phyloP scores from a whole-genome alignment of 2,888 invertebrate genomes.

The Patella depressa region DNA sequence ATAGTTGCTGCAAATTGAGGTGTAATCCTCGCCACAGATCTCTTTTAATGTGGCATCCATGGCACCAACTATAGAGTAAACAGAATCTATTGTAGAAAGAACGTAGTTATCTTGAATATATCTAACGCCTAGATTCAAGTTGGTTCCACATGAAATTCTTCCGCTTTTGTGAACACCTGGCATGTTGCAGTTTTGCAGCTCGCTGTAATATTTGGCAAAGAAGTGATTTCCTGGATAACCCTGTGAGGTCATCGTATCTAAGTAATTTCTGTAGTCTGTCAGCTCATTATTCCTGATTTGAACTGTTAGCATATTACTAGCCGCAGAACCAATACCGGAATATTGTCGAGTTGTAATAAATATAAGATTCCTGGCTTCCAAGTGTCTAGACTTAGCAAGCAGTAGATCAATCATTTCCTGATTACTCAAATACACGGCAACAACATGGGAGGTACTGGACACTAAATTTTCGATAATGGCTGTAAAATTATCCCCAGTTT shows the following conservation, averaged over 20 bases:
- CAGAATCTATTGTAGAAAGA: slow-evolving; percentile 68
- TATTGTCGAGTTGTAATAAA: slow-evolving; percentile 50
- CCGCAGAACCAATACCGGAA: slow-evolving; percentile 26
- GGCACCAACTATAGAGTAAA: slow-evolving; percentile 68
- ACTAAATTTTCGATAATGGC: slow-evolving; percentile 39
- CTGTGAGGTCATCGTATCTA: slow-evolving; percentile 21
- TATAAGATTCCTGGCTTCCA: slow-evolving; percentile 30
- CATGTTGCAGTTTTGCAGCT: slow-evolving; percentile 56
- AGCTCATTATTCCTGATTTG: slow-evolving; percentile 36
- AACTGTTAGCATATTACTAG: slow-evolving; percentile 42
- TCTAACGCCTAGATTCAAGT: slow-evolving; percentile 17
- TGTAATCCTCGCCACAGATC: slow-evolving; percentile 53
- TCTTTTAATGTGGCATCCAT: slow-evolving; percentile 64
- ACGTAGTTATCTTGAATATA: slow-evolving; percentile 58
- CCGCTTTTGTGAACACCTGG: slow-evolving; percentile 41
- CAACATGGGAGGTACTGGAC: slow-evolving; percentile 46
- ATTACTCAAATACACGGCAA: slow-evolving; percentile 50
- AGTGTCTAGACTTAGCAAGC: slow-evolving; percentile 36
- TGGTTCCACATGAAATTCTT: background rate
- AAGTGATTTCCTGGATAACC: slow-evolving; percentile 40
- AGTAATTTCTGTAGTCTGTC: slow-evolving; percentile 36
- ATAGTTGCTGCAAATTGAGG: slow-evolving; percentile 48
- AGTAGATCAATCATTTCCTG: slow-evolving; percentile 41
- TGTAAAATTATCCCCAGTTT: slow-evolving; percentile 22
- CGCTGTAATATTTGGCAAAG: slow-evolving; percentile 57